Evolutionary conservation across 2,888 invertebrate species (phyloP).

Genomic region (Brassicogethes aeneus): DNA sequence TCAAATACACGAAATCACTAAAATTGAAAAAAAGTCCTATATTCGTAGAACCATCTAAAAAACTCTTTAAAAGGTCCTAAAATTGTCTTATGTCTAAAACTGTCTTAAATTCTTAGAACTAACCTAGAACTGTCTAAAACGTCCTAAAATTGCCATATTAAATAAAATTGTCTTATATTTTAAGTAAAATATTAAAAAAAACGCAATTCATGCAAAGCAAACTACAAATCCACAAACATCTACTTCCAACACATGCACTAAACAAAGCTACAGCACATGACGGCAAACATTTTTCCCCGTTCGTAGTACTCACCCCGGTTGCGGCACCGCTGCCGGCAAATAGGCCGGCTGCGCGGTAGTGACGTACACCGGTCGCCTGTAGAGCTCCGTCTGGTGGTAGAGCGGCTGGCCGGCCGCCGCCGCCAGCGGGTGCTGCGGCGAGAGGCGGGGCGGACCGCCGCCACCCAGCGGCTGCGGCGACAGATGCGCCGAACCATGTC

Average conservation of each 20-base stretch:
- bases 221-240: too few relatives aligned
- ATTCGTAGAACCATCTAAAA: too few relatives aligned
- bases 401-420: slow-evolving; percentile 50
- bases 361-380: slow-evolving; percentile 61
- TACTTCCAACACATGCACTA: too few relatives aligned
- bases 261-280: too few relatives aligned
- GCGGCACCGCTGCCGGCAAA: slow-evolving; percentile 44
- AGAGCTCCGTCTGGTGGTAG: slow-evolving; percentile 55
- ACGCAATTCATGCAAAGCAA: not conserved
- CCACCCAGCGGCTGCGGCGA: slow-evolving; percentile 43
- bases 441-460: slow-evolving; percentile 41
- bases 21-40: too few relatives aligned
- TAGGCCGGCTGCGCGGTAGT: slow-evolving; percentile 51
- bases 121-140: too few relatives aligned
- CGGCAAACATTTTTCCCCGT: too few relatives aligned
- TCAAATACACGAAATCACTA: too few relatives aligned
- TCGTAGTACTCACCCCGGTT: slow-evolving; percentile 39
- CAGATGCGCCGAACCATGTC: slow-evolving; percentile 42
- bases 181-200: not conserved
- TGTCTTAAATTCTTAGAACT: too few relatives aligned
- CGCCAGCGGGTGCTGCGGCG: slow-evolving; percentile 45
- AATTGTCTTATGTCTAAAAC: too few relatives aligned
- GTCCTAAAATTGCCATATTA: too few relatives aligned
- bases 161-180: not conserved
- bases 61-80: too few relatives aligned